phyloP scores from a whole-genome alignment of 2,888 invertebrate species.

The Oscheius sp. region DNA sequence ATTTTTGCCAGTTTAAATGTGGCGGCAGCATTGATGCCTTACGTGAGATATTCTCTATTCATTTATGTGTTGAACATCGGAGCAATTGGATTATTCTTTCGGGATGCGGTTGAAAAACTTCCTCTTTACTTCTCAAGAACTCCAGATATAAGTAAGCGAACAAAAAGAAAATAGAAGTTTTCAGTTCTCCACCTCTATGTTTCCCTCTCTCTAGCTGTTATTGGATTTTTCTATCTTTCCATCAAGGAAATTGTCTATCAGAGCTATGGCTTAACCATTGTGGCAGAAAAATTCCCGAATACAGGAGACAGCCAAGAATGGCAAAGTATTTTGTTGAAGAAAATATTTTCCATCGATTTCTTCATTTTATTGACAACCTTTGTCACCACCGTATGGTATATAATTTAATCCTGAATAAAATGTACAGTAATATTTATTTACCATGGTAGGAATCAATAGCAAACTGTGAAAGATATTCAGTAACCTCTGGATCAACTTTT shows the following conservation, averaged over 20 bases:
- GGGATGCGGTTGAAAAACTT: conserved; percentile 14
- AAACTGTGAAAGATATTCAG: conserved; percentile 33
- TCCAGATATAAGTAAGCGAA: conserved; percentile 17
- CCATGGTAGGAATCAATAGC: conserved; percentile 8
- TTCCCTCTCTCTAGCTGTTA: not conserved
- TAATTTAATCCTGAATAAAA: not conserved
- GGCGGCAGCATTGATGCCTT: not conserved
- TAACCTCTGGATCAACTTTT: conserved; percentile 68
- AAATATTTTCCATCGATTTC: conserved; percentile 3
- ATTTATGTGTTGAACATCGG: conserved; percentile 25
- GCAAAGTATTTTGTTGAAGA: not conserved
- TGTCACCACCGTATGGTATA: conserved; percentile 4
- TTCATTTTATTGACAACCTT: not conserved
- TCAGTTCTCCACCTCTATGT: not conserved
- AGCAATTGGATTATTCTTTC: conserved; percentile 17
- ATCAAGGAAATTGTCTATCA: not conserved
- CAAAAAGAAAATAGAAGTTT: not conserved
- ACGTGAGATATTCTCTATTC: not conserved
- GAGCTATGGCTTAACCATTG: not conserved
- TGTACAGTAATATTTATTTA: not conserved
- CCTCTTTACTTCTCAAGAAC: conserved; percentile 12
- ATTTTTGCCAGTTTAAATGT: conserved; percentile 29
- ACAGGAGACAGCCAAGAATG: not conserved
- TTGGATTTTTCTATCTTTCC: conserved; percentile 3
- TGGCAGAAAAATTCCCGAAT: not conserved